Base-by-base conservation (phyloP, 2,888 invertebrate genomes). In the Scaptomyza flava region DNA sequence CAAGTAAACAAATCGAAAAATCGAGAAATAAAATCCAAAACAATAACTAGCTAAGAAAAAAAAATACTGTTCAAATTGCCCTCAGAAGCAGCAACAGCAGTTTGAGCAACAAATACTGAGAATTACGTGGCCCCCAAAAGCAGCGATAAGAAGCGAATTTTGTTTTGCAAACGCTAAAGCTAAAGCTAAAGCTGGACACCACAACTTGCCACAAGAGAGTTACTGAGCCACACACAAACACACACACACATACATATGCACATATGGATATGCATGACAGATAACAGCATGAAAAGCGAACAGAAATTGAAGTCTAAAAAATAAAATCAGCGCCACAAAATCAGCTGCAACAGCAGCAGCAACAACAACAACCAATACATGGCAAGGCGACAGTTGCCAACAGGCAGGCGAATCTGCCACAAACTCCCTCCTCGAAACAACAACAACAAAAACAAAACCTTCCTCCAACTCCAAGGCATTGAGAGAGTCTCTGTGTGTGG, bases 191-290 rank as follows among this genome's bases (percentile, higher is more conserved):
- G 41, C 46, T 61, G 58, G 61, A 62, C 68, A 73, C 46, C 59
- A 68, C 59, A 68, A 68, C 34, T 53, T 59, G 67, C 53, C 64
- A 27, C 58, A 50, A 50, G 42, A 43, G 43, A 52, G 69, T 62
- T 50, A 34, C 56, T 47, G 31, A 65, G 52, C 41, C 48, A 50
- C 50, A 47, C 30, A 30, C 53, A 48, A 41, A 27, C 34, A 11
- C 14, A 27, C 36, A n/a, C 34, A 41, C 30, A 27, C 41, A 52
- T 47, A 69, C 43, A 67, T 34, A 23, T 17, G 14, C 14, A 48
- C 48, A 58, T 69, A 75, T 76, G 77, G 77, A 78, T 78, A 79
- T 78, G 79, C 79, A 79, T 78, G 79, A 76, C 68, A 78, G 77
- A 78, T 78, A 78, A 78, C 71, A 71, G 60, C 69, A 63, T 61